Base-by-base conservation (phyloP, 2,113 vertebrate genomes). In the Apteryx owenii region DNA sequence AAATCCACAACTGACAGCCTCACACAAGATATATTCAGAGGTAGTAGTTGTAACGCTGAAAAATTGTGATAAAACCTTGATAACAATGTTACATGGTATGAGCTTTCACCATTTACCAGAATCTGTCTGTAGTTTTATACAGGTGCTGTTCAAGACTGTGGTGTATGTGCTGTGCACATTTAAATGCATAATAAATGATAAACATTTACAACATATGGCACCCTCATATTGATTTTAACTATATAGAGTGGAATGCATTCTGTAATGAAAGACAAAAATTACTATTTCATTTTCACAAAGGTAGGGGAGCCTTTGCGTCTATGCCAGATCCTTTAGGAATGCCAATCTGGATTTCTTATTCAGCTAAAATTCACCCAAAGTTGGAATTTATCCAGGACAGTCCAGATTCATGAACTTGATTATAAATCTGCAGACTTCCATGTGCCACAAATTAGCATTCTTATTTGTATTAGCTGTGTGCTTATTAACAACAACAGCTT, bases 111-210 rank as follows among this genome's bases (percentile, higher is more conserved):
- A 96, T 98, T 97, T 97, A 88, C 97, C 93, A 95, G 97, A 93
- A 97, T 98, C 97, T 98, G 97, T 98, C 98, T 99, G 99, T 99
- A 99, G 99, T 99, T 99, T 98, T 99, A 99, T 99, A 98, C 99
- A 99, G 99, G 98, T 97, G 96, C 97, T 97, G 77, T 98, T 98
- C 94, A 96, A 96, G 93, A 94, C 95, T 94, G 95, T 96, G 92
- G 91, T 98, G 98, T 99, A 99, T 99, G 99, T 99, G 99, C 99
- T 99, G 97, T 98, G 99, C 99, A 99, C 99, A 99, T 95, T 96
- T 94, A 95, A 97, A 98, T 90, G 94, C 93, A 23, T 88, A 94
- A 97, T 98, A 97, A 97, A 97, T 38, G 92, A 98, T 95, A 60
- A 93, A 95, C 8, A 18, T 97, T 97, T 95, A 92, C 89, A 87